Evolutionary conservation across 2,888 invertebrate genomes (phyloP), one percentile per base, ranked within the genome.

Genomic region (Eulithis testata): DNA sequence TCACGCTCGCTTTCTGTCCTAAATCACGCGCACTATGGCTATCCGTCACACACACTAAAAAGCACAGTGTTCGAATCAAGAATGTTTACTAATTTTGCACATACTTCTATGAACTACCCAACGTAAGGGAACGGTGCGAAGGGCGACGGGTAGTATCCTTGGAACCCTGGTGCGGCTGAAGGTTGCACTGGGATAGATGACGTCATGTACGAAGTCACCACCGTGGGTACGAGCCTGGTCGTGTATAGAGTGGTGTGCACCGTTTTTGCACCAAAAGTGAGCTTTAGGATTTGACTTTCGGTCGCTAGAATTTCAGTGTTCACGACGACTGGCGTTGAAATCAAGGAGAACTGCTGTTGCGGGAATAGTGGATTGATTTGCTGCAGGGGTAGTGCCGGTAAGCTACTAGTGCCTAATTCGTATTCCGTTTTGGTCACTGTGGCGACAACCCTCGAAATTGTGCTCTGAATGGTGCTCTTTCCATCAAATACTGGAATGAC

Each of bases 221-320:
- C 94, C 0, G 97, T 97, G 7, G 97, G 97, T 50, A 97, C 95
- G 52, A 98, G 95, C 78, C 95, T 95, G 47, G 97, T 97, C 2
- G 97, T 96, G 85, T 95, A 97, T 65, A 98, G 93, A 1, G 97
- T 98, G 7, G 98, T 98, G 82, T 96, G 96, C 0, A 97, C 96
- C 0, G 97, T 97, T 86, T 97, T 97, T 43, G 98, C 97, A n/a
- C 98, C 97, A 82, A 98, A 98, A 11, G 97, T 97, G 73, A 98
- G 90, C 86, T 97, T 97, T 69, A 98, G 89, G 59, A 97, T 93
- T 88, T 97, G 96, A 76, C 97, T 97, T 70, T 96, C 95, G 0
- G 97, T 97, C 72, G 96, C 94, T 1, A 96, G 96, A 11, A 97
- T 95, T 76, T 96, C 91, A 0, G 97, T 97, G 79, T 96, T 97